Conservation (phyloP, 2,888 invertebrate genomes). For the Phragmatobia fuliginosa region DNA sequence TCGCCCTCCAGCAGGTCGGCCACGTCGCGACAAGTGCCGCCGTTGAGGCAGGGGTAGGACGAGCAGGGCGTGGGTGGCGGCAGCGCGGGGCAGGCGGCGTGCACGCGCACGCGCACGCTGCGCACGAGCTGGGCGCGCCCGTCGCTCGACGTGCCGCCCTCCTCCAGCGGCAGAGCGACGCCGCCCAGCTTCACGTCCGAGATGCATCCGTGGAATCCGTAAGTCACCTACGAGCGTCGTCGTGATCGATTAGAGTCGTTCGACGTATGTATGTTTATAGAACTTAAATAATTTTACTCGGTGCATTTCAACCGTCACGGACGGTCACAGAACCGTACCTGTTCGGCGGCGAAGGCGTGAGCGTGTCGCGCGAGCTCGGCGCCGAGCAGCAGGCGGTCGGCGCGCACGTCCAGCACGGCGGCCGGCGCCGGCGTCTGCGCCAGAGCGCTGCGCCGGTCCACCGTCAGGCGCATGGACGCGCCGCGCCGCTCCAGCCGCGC, state of each 20-base stretch:
- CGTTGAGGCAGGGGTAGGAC: constrained; percentile 77
- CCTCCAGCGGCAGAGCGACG: constrained; percentile 90
- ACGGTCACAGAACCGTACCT: constrained; percentile 55
- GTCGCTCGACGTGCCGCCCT: constrained; percentile 70
- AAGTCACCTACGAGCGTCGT: constrained; percentile 87
- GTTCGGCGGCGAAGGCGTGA: constrained; percentile 87
- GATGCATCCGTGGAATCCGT: constrained; percentile 97
- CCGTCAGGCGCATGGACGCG: constrained; percentile 91
- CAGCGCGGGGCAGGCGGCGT: constrained; percentile 64
- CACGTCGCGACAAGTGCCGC: constrained; percentile 88
- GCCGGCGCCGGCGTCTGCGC: constrained; percentile 89
- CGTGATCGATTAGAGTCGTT: too few species aligned
- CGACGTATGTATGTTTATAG: too few species aligned
- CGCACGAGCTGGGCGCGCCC: constrained; percentile 72
- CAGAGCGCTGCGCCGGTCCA: constrained; percentile 93
- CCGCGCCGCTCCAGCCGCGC: constrained; percentile 94
- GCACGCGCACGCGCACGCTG: constrained; percentile 70
- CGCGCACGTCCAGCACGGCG: constrained; percentile 94
- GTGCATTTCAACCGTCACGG: too few species aligned
- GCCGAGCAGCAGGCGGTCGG: constrained; percentile 94
- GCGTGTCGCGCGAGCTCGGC: constrained; percentile 93
- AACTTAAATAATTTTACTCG: too few species aligned
- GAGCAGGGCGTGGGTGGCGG: constrained; percentile 72
- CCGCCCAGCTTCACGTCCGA: constrained; percentile 93
- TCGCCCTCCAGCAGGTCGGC: constrained; percentile 64